Conservation (phyloP, 2,888 invertebrate genomes). For the Volucella inflata region DNA sequence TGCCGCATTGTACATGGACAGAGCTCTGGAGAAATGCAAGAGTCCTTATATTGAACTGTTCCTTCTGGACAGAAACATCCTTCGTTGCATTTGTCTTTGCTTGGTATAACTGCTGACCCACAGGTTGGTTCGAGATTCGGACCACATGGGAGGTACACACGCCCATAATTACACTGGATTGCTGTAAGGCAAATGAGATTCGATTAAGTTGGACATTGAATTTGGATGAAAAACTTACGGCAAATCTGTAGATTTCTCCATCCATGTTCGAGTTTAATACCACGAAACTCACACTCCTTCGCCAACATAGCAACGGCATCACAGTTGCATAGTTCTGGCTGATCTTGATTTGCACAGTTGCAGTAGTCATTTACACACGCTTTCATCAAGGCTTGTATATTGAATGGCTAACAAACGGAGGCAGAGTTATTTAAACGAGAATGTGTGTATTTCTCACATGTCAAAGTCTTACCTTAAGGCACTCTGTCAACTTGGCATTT, state of each 20-base stretch:
- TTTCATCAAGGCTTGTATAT: constrained; percentile 87
- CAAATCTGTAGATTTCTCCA: constrained; percentile 93
- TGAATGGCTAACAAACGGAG: constrained; percentile 85
- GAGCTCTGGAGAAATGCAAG: constrained; percentile 88
- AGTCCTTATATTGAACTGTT: constrained; percentile 89
- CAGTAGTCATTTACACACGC: constrained; percentile 94
- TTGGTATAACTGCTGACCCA: constrained; percentile 84
- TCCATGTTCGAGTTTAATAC: constrained; percentile 86
- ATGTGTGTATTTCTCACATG: too few relatives aligned
- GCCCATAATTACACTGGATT: constrained; percentile 90
- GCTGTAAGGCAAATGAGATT: constrained; percentile 84
- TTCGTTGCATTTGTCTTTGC: constrained; percentile 88
- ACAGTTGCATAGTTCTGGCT: constrained; percentile 89
- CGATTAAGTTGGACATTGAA: not conserved
- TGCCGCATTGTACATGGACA: constrained; percentile 93
- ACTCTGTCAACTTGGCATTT: constrained; percentile 87
- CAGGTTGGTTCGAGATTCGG: constrained; percentile 90
- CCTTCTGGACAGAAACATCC: constrained; percentile 95
- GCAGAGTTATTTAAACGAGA: too few relatives aligned
- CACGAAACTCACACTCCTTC: constrained; percentile 89
- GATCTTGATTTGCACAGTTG: constrained; percentile 85
- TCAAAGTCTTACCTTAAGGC: constrained; percentile 83
- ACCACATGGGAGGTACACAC: constrained; percentile 91
- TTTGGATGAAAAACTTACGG: constrained; percentile 87
- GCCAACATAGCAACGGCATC: constrained; percentile 90